A percentile compares a stretch with the other conserved stretches of the same genome.
Evolutionary conservation across 1,140 invertebrate species (phyloP).

Genomic region (Nylanderia fulva): DNA sequence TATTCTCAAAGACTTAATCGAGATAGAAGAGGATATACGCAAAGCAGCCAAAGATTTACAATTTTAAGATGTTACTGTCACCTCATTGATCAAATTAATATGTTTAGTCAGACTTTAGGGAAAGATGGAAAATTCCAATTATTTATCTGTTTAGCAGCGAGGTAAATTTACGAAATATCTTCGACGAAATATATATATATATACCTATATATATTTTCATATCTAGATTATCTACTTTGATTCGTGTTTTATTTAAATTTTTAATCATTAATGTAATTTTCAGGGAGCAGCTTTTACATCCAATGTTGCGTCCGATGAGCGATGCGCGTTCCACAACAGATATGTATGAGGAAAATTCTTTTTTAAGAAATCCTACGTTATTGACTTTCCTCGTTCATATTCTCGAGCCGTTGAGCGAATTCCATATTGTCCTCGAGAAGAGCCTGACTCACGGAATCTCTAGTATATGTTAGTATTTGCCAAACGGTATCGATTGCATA

Average conservation of each 20-base stretch:
- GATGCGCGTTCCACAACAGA: constrained; percentile 93
- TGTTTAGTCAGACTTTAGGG: constrained; percentile 94
- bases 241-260: background rate
- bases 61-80: constrained; percentile 92
- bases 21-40: constrained; percentile 79
- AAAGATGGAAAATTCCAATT: constrained; percentile 99
- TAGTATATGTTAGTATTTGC: constrained; percentile 81
- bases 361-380: constrained; percentile 94
- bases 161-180: constrained; percentile 73
- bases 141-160: constrained; percentile 93
- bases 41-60: constrained; percentile 87
- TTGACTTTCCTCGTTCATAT: constrained; percentile 97
- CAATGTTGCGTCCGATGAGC: constrained; percentile 95
- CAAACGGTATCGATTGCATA: constrained; percentile 42
- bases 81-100: constrained; percentile 94
- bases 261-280: constrained; percentile 68
- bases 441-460: constrained; percentile 97
- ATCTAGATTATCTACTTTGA: background rate
- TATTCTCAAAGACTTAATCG: constrained; percentile 82
- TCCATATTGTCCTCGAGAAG: constrained; percentile 96
- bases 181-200: background rate
- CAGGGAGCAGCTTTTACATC: constrained; percentile 97
- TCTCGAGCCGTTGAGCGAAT: constrained; percentile 96
- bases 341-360: constrained; percentile 98
- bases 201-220: no score